A percentile compares a stretch with the other conserved stretches of the same genome.
These are phyloP conservation scores for Apteryx owenii DNA, from an alignment of 2,113 vertebrate genomes.

Conservation along the genomic window DNA sequence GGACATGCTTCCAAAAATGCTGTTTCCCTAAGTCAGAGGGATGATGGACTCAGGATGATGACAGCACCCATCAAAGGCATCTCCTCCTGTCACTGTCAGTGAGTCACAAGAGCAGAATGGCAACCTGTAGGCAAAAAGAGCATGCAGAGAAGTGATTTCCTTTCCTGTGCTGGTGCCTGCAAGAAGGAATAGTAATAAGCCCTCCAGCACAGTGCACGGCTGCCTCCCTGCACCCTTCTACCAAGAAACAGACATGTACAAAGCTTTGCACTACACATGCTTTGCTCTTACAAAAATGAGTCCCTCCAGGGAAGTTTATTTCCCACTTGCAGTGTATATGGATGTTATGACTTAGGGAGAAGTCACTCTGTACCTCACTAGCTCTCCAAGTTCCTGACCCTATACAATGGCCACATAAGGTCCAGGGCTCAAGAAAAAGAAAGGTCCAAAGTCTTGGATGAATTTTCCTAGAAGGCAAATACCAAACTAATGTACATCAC, in stretches of 20 bases:
- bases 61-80: slow-evolving; percentile 45
- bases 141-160: slow-evolving; percentile 19
- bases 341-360: background rate
- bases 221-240: slow-evolving; percentile 10
- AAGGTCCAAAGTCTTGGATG: background rate
- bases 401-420: background rate
- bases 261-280: background rate
- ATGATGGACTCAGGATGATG: background rate
- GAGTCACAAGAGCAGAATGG: slow-evolving; percentile 37
- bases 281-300: background rate
- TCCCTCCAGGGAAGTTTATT: background rate
- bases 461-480: background rate
- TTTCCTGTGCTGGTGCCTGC: slow-evolving; percentile 14
- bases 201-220: slow-evolving; percentile 7
- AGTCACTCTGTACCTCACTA: background rate
- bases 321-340: background rate
- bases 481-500: background rate
- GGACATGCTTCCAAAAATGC: slow-evolving; percentile 15
- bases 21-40: background rate
- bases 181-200: slow-evolving; percentile 54
- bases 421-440: background rate
- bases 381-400: background rate
- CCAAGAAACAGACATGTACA: background rate
- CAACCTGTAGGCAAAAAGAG: slow-evolving; percentile 42
- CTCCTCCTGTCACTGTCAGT: slow-evolving; percentile 29